Evolutionary conservation across 1,140 invertebrate species (phyloP).

Genomic region (Drosophila nebulosa): DNA sequence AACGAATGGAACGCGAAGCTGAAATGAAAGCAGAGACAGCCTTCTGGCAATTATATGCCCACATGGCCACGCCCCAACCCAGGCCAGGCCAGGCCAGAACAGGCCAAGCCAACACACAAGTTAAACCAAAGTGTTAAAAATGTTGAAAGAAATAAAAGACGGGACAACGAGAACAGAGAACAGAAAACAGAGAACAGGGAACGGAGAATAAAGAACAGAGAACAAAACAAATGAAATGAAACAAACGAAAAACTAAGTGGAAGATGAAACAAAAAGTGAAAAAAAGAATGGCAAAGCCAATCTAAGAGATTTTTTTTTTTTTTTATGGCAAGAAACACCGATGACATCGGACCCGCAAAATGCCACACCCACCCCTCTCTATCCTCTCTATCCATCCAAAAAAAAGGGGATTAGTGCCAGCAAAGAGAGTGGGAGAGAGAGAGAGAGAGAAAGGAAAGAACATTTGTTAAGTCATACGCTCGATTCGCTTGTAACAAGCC

Average conservation of each 20-base stretch:
- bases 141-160: background rate
- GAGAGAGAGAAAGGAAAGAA: conserved; percentile 22
- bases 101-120: background rate
- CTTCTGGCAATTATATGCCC: conserved; percentile 34
- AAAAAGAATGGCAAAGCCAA: conserved; percentile 41
- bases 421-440: background rate
- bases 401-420: conserved; percentile 14
- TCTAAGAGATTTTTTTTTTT: conserved; percentile 35
- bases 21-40: conserved; percentile 2
- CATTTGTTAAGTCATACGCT: conserved; percentile 55
- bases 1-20: conserved; percentile 2
- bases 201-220: background rate
- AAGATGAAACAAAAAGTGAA: background rate
- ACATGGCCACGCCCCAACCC: conserved; percentile 8
- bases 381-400: background rate
- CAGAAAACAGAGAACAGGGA: too few species aligned
- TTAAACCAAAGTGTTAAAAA: conserved; percentile 44
- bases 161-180: background rate
- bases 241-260: background rate
- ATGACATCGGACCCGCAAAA: conserved; percentile 18
- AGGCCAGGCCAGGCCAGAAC: conserved; percentile 2
- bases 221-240: background rate
- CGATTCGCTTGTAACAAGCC: conserved; percentile 50
- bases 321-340: conserved; percentile 19
- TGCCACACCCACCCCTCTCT: background rate